Percentiles rank a stretch among this genome's conserved stretches.
These are phyloP conservation scores for Polietes domitor DNA, from an alignment of 2,888 invertebrate genomes.

Conservation along the genomic window DNA sequence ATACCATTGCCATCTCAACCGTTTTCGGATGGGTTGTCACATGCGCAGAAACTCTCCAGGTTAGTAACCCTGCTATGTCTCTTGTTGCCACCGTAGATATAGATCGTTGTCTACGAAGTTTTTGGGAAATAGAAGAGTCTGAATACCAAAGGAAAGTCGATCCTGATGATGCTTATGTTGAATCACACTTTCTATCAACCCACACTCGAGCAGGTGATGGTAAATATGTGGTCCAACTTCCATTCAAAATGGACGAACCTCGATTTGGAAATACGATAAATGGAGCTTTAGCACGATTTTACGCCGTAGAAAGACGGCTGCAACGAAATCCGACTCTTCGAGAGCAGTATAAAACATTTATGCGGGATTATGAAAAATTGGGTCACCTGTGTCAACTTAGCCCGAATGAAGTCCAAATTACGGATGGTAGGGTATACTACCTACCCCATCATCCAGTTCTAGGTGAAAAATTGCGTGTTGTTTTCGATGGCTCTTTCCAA, in stretches of 20 bases:
- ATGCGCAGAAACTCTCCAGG: too few species aligned
- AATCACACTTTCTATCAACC: too few species aligned
- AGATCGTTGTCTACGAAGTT: too few species aligned
- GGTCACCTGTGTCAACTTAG: slow-evolving; percentile 6
- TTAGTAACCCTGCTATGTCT: too few species aligned
- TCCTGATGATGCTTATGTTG: too few species aligned
- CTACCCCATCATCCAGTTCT: slow-evolving; percentile 49
- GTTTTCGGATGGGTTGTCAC: too few species aligned
- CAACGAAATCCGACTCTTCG: slow-evolving; percentile 16
- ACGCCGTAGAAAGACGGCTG: slow-evolving; percentile 35
- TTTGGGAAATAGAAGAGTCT: too few species aligned
- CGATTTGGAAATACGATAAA: slow-evolving; percentile 19
- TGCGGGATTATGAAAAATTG: slow-evolving; percentile 13
- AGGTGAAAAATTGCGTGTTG: slow-evolving; percentile 15
- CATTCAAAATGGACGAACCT: slow-evolving; percentile 32
- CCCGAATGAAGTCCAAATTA: neutral
- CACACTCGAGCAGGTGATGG: slow-evolving; percentile 2
- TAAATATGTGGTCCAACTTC: slow-evolving; percentile 41
- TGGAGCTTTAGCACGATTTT: slow-evolving; percentile 7
- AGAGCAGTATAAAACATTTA: slow-evolving; percentile 30
- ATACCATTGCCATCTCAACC: too few species aligned
- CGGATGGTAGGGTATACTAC: slow-evolving; percentile 36
- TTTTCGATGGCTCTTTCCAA: slow-evolving; percentile 42
- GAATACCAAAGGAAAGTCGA: too few species aligned
- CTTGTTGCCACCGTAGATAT: too few species aligned